A percentile compares a stretch with the other conserved stretches of the same genome.
phyloP scores from a whole-genome alignment of 1,140 invertebrate genomes.

The Dolichoris vasculosae region DNA sequence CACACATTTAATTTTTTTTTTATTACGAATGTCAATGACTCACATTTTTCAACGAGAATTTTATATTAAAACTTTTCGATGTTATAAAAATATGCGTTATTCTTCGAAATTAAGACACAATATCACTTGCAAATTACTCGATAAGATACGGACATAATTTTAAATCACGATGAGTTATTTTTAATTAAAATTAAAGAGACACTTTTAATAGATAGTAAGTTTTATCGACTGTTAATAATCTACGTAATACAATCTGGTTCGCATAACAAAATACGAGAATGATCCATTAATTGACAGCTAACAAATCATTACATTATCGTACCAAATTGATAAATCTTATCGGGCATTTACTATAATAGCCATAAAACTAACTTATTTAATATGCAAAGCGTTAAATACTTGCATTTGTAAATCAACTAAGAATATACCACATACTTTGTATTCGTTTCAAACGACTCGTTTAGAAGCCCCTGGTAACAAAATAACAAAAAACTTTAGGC shows the following conservation, averaged over 20 bases:
- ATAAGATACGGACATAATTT: conserved; percentile 14
- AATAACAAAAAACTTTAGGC: background rate
- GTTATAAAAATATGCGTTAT: background rate
- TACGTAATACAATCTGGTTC: conserved; percentile 36
- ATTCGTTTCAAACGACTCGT: background rate
- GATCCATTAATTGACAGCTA: conserved; percentile 50
- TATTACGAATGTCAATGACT: background rate
- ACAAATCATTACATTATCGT: conserved; percentile 47
- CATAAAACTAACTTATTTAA: conserved; percentile 19
- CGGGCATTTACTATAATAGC: conserved; percentile 41
- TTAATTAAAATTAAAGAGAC: conserved; percentile 19
- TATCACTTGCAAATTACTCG: background rate
- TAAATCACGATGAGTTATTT: conserved; percentile 9
- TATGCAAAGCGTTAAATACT: conserved; percentile 8
- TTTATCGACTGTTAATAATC: conserved; percentile 27
- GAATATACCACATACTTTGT: background rate
- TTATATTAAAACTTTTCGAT: background rate
- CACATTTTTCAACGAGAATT: background rate
- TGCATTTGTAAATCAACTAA: background rate
- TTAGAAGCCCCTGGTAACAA: background rate
- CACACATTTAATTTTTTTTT: background rate
- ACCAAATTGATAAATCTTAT: conserved; percentile 52
- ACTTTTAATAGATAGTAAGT: conserved; percentile 16
- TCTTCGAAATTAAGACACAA: background rate
- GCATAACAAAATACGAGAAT: conserved; percentile 41